Evolutionary conservation across 2,113 vertebrate species (phyloP).

Genomic region (Connochaetes taurinus): DNA sequence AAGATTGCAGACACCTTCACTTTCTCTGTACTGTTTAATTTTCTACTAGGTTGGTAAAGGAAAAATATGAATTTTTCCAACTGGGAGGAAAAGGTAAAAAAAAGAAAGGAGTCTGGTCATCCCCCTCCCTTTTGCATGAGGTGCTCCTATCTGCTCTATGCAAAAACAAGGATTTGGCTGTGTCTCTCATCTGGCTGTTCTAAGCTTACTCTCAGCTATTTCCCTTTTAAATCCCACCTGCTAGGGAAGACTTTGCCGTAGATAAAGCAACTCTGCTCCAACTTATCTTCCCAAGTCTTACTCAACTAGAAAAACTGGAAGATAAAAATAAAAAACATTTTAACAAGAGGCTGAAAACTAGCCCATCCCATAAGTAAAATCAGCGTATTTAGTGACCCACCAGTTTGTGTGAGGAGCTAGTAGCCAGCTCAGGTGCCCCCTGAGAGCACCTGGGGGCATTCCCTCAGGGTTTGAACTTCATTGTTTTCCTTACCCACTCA

Average conservation of each 20-base stretch:
- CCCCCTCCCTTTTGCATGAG: neutral
- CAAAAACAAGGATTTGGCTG: neutral
- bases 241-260: constrained; percentile 29
- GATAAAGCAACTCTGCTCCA: neutral
- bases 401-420: neutral
- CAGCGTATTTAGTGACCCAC: neutral
- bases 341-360: constrained; percentile 41
- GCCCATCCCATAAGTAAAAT: constrained; percentile 36
- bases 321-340: constrained; percentile 51
- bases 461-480: neutral
- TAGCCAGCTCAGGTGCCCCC: neutral
- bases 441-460: neutral
- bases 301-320: constrained; percentile 65
- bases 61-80: neutral
- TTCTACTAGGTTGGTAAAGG: neutral
- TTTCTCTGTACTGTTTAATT: constrained; percentile 2
- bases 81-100: neutral
- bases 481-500: neutral
- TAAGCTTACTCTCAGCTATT: neutral
- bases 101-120: neutral
- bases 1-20: neutral
- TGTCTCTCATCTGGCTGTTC: neutral
- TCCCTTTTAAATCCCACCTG: constrained; percentile 32
- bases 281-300: constrained; percentile 31
- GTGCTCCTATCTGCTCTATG: neutral